Percentiles rank a stretch among this genome's conserved stretches.
Evolutionary conservation across 2,797 vertebrate species (phyloP).

Genomic region (Erethizon dorsatum): DNA sequence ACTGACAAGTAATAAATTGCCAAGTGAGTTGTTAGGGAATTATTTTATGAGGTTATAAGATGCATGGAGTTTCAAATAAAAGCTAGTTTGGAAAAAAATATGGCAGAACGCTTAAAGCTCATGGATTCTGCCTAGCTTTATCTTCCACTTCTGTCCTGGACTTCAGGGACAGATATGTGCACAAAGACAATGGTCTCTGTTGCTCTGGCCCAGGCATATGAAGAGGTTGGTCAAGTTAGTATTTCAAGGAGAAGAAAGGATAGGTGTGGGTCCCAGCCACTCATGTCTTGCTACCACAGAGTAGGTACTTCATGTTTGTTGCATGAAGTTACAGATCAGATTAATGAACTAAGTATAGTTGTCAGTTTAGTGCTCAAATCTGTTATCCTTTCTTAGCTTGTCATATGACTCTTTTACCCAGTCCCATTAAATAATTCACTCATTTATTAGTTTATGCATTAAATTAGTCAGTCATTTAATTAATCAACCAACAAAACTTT

Average conservation of each 20-base stretch:
- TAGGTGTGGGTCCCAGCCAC: neutral
- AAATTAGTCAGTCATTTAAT: slow-evolving; percentile 37
- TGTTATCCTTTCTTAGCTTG: neutral
- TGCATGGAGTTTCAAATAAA: neutral
- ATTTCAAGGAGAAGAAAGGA: neutral
- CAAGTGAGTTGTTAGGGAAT: neutral
- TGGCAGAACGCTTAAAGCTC: neutral
- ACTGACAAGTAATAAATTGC: neutral
- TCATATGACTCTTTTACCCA: neutral
- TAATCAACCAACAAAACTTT: slow-evolving; percentile 28
- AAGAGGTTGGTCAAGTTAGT: neutral
- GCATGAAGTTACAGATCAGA: slow-evolving; percentile 12
- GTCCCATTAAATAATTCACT: slow-evolving; percentile 7
- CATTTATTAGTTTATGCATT: neutral
- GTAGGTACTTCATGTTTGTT: neutral
- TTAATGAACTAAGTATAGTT: neutral
- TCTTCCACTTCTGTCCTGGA: neutral
- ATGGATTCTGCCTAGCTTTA: neutral
- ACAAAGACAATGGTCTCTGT: neutral
- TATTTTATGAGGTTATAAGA: neutral
- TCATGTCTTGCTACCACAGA: neutral
- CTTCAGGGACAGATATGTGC: neutral
- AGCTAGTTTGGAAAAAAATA: neutral
- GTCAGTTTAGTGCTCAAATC: neutral
- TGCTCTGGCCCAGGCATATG: neutral